Evolutionary conservation across 2,797 vertebrate species (phyloP), one percentile per base, ranked within the genome.

Genomic region (Spinus olivaceus): DNA sequence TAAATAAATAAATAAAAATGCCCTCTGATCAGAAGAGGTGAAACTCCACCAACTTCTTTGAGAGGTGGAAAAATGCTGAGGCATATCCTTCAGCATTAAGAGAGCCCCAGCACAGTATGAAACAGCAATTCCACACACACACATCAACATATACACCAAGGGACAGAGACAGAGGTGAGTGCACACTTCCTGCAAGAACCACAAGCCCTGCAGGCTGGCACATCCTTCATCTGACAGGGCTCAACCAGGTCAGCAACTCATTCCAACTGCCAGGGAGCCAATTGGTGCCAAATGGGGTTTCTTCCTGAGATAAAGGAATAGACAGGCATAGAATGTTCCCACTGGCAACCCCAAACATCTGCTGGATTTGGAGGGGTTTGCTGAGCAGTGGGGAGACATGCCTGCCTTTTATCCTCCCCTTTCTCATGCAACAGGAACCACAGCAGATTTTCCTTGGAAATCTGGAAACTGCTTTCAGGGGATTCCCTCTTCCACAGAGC

Each of bases 231-330:
- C 73, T n/a, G 49, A 30, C 42, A 50, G 23, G 0, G 28, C 61
- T 63, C 72, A 25, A 4, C 35, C 61, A 12, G 54, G 21, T 39
- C 83, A 65, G 46, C 14, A 54, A 74, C 13, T 54, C 61, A 8
- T 64, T 63, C 59, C 21, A 16, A 14, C 30, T 50, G 81, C 88
- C 92, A 94, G 79, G 49, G 46, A 92, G 51, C 16, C 88, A 91
- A 84, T 8, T 70, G 91, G 10, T 49, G 86, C 93, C 86, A 93
- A 96, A 84, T 77, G 54, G 27, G 5, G 17, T 71, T 96, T 86
- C 65, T 81, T 78, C 86, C 84, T 6, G 65, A 93, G 70, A 95
- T 63, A 94, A 88, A 92, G 65, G 57, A 59, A 83, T 39, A 81
- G 88, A 61, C 47, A 42, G 65, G 73, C 59, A 70, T 57, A 69